Evolutionary conservation across 2,113 vertebrate species (phyloP).

Genomic region (Gulo gulo): DNA sequence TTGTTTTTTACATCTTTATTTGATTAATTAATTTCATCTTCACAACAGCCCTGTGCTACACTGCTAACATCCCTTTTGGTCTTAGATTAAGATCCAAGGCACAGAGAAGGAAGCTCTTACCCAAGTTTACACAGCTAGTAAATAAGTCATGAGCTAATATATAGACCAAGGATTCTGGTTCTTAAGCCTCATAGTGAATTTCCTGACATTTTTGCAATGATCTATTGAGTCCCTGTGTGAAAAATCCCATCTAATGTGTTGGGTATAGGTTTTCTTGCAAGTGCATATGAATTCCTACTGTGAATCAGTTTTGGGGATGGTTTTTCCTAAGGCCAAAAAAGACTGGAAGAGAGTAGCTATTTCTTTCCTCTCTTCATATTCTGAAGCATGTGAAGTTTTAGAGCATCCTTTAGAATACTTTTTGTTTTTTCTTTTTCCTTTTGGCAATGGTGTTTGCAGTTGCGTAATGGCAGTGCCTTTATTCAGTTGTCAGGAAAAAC

Average conservation of each 20-base stretch:
- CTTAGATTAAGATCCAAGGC: background rate
- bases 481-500: background rate
- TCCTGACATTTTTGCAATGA: background rate
- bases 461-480: background rate
- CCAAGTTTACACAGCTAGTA: background rate
- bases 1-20: background rate
- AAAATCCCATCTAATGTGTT: background rate
- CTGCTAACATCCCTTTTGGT: background rate
- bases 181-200: background rate
- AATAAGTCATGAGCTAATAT: background rate
- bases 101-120: background rate
- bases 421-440: background rate
- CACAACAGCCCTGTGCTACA: background rate
- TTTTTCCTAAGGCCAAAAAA: background rate
- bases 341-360: background rate
- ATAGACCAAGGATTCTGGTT: background rate
- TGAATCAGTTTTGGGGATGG: background rate
- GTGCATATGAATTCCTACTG: background rate
- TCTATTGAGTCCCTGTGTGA: background rate
- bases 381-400: background rate
- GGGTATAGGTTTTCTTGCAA: background rate
- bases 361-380: background rate
- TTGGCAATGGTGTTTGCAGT: background rate
- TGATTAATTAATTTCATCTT: background rate
- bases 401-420: background rate